Percentiles rank a stretch among this genome's conserved stretches.
Conservation (phyloP, 2,888 invertebrate genomes). For the Oscheius sp. region DNA sequence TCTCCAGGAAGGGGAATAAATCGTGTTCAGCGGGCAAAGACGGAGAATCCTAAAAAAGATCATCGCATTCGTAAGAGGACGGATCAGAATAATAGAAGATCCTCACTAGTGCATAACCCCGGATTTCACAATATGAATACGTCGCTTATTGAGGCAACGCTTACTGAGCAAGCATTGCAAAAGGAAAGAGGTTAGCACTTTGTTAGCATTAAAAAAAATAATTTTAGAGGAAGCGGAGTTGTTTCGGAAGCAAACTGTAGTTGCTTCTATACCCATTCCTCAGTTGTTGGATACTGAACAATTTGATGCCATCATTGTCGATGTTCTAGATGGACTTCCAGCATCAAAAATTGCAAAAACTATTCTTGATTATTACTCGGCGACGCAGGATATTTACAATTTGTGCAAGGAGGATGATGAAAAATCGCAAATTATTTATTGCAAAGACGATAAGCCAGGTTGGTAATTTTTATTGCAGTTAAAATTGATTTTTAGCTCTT, state of each 20-base stretch:
- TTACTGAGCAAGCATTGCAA: background rate
- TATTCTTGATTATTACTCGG: background rate
- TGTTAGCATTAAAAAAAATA: background rate
- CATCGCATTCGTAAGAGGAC: constrained; percentile 3
- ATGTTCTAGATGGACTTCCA: constrained; percentile 17
- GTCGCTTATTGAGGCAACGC: background rate
- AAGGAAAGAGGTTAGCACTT: background rate
- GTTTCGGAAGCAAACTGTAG: background rate
- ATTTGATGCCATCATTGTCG: constrained; percentile 25
- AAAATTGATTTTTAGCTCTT: background rate
- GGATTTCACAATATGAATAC: background rate
- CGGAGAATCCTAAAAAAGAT: constrained; percentile 12
- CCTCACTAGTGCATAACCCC: background rate
- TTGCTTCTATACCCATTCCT: background rate
- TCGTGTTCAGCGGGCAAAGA: constrained; percentile 4
- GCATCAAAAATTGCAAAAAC: background rate
- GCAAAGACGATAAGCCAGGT: constrained; percentile 1
- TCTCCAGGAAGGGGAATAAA: background rate
- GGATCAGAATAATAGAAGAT: background rate
- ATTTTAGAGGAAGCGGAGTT: constrained; percentile 5
- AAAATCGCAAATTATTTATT: background rate
- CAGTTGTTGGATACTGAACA: background rate
- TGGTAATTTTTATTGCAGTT: background rate
- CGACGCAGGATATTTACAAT: background rate
- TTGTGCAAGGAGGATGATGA: background rate